Base-by-base conservation (phyloP, 1,140 invertebrate species). In the Papilio xuthus region DNA sequence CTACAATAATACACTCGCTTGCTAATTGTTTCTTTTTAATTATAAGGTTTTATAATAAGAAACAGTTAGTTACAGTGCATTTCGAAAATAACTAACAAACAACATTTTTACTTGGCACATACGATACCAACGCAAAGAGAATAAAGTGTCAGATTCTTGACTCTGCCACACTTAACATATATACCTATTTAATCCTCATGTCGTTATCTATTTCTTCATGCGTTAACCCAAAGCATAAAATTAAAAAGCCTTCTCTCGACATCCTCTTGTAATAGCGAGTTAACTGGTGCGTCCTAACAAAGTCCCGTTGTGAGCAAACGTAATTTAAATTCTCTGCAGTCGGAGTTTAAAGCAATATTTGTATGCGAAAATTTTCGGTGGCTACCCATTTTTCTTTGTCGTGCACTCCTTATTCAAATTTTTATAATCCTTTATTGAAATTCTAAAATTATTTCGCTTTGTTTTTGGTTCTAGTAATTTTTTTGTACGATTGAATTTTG, bases 221-320 rank as follows among this genome's bases (percentile, higher is more conserved):
- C 60, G 26, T 3, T 26, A 67, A 67, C 26, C 60, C 60, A 67
- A 28, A 67, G 60, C 60, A 67, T 67, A 28, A 67, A 67, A 67
- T 67, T 67, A 67, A 67, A 67, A 67, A 28, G 60, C 26, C 60
- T 67, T 67, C 60, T 28, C 56, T 50, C 15, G 3, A 60, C 56
- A 23, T 60, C 60, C 60, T 67, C 60, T 67, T 67, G 60, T 67
- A 67, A 67, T 67, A 67, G 60, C 60, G 26, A 67, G 60, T 67
- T 67, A 67, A 67, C 60, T 67, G 60, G 60, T 63, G 60, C 60
- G 60, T 63, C 60, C 60, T 63, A 63, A 63, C 60, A 63, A 63
- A 63, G 60, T 63, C 60, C 60, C 60, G 60, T 63, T 63, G 60
- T 28, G 26, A 63, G 60, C 60, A 63, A 63, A 63, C 60, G 23